Evolutionary conservation across 2,113 vertebrate genomes (phyloP).

Genomic region (Cyphomyrus plagiostoma): DNA sequence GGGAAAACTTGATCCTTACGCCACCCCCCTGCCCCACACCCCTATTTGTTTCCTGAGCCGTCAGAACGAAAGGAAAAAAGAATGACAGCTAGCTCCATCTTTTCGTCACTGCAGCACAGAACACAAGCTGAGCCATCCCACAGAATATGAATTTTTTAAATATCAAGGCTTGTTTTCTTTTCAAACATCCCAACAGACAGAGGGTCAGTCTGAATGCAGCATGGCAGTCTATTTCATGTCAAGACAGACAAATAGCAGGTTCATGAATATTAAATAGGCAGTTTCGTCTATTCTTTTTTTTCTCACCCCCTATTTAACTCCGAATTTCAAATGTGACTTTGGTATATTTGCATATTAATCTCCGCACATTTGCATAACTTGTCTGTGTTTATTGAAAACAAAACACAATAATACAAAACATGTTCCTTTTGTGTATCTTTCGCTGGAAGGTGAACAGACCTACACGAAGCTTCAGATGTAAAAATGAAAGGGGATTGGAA

Average conservation of each 20-base stretch:
- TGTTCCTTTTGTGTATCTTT: not conserved
- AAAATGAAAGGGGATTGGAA: not conserved
- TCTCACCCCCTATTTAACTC: not conserved
- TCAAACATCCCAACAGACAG: not conserved
- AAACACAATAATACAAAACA: not conserved
- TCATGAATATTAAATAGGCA: not conserved
- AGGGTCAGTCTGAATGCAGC: not conserved
- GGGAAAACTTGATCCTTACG: too few species aligned
- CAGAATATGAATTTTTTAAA: not conserved
- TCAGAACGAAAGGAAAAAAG: not conserved
- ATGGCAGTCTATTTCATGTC: not conserved
- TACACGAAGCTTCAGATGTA: not conserved
- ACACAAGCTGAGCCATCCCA: not conserved
- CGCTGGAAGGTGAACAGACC: not conserved
- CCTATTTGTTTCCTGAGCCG: not conserved
- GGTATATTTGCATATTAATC: not conserved
- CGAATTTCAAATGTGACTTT: not conserved
- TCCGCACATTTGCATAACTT: not conserved
- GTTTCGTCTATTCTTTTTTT: not conserved
- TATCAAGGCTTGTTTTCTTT: not conserved
- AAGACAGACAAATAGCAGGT: not conserved
- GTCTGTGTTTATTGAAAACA: slow-evolving; percentile 7
- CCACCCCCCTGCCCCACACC: not conserved
- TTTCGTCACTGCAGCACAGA: not conserved
- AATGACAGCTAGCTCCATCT: not conserved